phyloP scores from a whole-genome alignment of 2,797 vertebrate species.

The Argya squamiceps region DNA sequence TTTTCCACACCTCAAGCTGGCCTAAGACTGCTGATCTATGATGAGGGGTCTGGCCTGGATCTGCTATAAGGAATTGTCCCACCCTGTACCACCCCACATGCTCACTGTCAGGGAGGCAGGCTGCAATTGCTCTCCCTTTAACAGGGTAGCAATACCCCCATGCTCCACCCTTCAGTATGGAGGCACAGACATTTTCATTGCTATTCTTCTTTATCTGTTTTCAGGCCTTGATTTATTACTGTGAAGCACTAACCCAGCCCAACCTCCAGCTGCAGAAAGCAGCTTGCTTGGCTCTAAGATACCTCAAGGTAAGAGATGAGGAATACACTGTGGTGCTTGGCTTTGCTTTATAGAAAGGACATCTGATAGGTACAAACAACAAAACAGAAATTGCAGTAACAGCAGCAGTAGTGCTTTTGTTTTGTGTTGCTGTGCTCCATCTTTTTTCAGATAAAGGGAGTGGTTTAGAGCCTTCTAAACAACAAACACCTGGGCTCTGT shows the following conservation, averaged over 20 bases:
- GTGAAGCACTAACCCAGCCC: conserved; percentile 88
- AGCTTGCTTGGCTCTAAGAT: conserved; percentile 89
- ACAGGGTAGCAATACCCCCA: neutral
- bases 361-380: neutral
- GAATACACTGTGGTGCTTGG: neutral
- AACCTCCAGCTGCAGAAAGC: conserved; percentile 87
- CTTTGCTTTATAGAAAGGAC: neutral
- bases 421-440: neutral
- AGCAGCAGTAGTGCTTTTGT: neutral
- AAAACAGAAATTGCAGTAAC: neutral
- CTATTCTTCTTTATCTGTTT: neutral
- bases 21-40: neutral
- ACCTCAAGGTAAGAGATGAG: conserved; percentile 85
- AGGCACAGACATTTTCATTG: neutral
- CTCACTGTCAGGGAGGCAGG: neutral
- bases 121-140: neutral
- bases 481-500: neutral
- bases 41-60: neutral
- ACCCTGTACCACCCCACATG: accelerated
- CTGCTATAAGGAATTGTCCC: neutral
- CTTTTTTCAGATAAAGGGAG: neutral
- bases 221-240: conserved; percentile 92
- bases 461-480: neutral
- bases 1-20: neutral
- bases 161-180: neutral